phyloP scores from a whole-genome alignment of 2,113 vertebrate species.

The Sinosuthora webbiana region DNA sequence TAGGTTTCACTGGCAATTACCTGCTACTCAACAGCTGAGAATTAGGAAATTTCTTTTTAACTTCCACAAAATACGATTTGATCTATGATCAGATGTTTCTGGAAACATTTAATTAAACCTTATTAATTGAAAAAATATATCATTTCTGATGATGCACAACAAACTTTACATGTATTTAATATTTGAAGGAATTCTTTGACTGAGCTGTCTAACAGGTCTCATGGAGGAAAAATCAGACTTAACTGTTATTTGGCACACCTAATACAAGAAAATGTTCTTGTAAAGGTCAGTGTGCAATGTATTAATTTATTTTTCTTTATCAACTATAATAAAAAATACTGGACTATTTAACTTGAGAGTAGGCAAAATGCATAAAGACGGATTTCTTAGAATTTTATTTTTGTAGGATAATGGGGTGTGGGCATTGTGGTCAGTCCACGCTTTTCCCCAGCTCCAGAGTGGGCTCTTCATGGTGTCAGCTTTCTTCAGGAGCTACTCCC shows the following conservation, averaged over 20 bases:
- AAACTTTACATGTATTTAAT: neutral
- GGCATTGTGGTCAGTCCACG: neutral
- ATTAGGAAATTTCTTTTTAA: neutral
- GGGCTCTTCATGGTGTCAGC: accelerated
- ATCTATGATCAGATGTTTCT: neutral
- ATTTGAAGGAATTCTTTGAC: neutral
- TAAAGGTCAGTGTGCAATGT: neutral
- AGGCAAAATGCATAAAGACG: neutral
- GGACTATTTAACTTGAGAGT: neutral
- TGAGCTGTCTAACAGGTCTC: neutral
- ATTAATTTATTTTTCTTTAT: neutral
- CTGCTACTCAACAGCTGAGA: neutral
- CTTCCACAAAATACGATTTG: neutral
- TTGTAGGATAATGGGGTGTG: neutral
- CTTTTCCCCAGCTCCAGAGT: neutral
- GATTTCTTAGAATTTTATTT: neutral
- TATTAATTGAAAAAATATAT: neutral
- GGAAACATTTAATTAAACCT: neutral
- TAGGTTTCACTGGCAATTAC: neutral
- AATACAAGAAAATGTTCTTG: neutral
- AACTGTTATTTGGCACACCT: neutral
- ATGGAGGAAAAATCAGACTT: neutral
- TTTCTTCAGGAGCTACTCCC: neutral
- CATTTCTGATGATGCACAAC: neutral
- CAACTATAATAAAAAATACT: neutral